Percentiles rank a stretch among this genome's conserved stretches.
phyloP scores from a whole-genome alignment of 2,888 invertebrate genomes.

The Uloborus plumipes region DNA sequence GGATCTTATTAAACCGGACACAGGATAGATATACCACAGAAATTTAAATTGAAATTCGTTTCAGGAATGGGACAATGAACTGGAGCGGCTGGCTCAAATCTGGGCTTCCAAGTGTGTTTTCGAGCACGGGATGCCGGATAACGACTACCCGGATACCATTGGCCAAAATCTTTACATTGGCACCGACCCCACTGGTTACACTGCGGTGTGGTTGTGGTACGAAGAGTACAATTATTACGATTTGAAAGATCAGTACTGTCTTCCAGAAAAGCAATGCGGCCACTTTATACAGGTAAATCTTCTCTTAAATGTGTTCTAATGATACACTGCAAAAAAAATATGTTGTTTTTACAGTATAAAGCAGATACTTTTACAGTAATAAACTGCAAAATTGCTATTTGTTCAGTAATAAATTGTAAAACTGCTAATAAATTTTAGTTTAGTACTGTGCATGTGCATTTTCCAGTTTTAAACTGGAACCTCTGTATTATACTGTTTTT shows the following conservation, averaged over 20 bases:
- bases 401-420: too few relatives aligned
- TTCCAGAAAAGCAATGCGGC: constrained; percentile 27
- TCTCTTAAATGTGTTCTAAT: neutral
- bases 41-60: neutral
- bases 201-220: constrained; percentile 36
- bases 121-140: constrained; percentile 25
- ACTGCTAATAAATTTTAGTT: too few relatives aligned
- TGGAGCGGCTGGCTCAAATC: constrained; percentile 25
- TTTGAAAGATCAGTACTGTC: constrained; percentile 2
- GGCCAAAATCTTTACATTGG: constrained; percentile 53
- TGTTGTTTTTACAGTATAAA: too few relatives aligned
- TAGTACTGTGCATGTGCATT: too few relatives aligned
- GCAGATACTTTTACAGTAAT: too few relatives aligned
- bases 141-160: neutral
- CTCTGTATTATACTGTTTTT: too few relatives aligned
- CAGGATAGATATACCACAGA: too few relatives aligned
- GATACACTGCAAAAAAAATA: too few relatives aligned
- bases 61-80: constrained; percentile 52
- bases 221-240: constrained; percentile 37
- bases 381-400: too few relatives aligned
- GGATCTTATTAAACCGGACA: too few relatives aligned
- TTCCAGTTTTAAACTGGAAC: too few relatives aligned
- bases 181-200: constrained; percentile 22
- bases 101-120: constrained; percentile 43
- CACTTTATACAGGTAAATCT: constrained; percentile 37